Percentiles rank a stretch among this genome's conserved stretches.
phyloP scores from a whole-genome alignment of 2,113 vertebrate species.

The Nesospiza acunhae region DNA sequence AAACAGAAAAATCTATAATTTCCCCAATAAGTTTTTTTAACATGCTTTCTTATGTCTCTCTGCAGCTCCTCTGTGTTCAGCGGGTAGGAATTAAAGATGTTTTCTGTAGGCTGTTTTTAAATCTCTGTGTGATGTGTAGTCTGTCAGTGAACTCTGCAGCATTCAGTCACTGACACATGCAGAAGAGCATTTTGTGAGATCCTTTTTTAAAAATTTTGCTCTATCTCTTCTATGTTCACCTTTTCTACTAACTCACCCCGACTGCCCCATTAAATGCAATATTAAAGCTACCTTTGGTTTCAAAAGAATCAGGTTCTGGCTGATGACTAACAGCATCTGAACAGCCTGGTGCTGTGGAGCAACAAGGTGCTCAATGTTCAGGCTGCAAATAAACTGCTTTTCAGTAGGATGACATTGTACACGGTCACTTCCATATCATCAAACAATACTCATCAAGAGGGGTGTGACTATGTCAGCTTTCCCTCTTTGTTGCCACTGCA shows the following conservation, averaged over 20 bases:
- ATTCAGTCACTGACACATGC: neutral
- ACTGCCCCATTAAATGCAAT: neutral
- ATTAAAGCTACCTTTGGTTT: neutral
- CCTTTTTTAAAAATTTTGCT: neutral
- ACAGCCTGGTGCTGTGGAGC: neutral
- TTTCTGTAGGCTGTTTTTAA: neutral
- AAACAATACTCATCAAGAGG: neutral
- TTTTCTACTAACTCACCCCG: neutral
- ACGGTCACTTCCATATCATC: neutral
- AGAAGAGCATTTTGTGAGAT: neutral
- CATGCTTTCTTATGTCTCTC: neutral
- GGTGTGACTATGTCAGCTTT: neutral
- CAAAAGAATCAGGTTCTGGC: neutral
- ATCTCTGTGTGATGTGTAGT: neutral
- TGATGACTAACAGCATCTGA: neutral
- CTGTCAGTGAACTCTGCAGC: neutral
- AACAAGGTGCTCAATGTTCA: neutral
- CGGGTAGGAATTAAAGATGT: neutral
- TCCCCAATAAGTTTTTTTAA: neutral
- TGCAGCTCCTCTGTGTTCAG: neutral
- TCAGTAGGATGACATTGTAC: neutral
- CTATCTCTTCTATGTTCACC: neutral
- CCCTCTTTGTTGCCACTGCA: neutral
- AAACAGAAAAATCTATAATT: neutral
- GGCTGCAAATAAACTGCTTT: neutral